A percentile compares a stretch with the other conserved stretches of the same genome.
phyloP scores from a whole-genome alignment of 2,888 invertebrate species.

The Scaptodrosophila latifasciaeformis region DNA sequence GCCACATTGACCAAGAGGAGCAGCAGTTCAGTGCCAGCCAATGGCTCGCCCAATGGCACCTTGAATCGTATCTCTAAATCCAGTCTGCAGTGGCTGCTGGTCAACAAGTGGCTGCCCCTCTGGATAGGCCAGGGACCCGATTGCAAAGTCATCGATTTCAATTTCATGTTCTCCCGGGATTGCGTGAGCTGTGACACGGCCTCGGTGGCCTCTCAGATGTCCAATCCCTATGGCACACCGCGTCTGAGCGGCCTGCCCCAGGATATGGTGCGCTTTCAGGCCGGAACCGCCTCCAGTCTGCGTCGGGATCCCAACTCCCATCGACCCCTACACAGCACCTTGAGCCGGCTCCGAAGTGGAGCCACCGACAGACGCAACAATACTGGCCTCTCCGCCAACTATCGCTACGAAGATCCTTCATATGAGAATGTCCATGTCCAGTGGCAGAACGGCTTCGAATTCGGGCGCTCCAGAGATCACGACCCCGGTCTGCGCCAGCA shows the following conservation, averaged over 20 bases:
- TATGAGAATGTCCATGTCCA: slow-evolving; percentile 75
- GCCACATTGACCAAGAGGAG: slow-evolving; percentile 50
- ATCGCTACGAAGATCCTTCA: slow-evolving; percentile 72
- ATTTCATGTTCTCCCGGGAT: slow-evolving; percentile 76
- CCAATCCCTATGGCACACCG: slow-evolving; percentile 67
- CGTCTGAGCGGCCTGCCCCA: slow-evolving; percentile 66
- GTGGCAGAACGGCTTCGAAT: slow-evolving; percentile 75
- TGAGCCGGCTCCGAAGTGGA: slow-evolving; percentile 67
- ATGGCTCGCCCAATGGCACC: slow-evolving; percentile 54
- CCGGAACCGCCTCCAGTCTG: slow-evolving; percentile 32
- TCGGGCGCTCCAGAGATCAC: slow-evolving; percentile 72
- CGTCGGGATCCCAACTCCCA: slow-evolving; percentile 56
- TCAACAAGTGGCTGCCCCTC: slow-evolving; percentile 81
- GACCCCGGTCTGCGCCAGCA: slow-evolving; percentile 33
- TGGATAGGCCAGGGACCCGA: slow-evolving; percentile 79
- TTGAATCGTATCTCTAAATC: slow-evolving; percentile 78
- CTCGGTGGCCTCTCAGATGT: slow-evolving; percentile 62
- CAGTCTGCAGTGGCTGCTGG: slow-evolving; percentile 80
- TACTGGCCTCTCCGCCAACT: slow-evolving; percentile 18
- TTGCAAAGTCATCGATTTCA: slow-evolving; percentile 77
- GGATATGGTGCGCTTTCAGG: slow-evolving; percentile 73
- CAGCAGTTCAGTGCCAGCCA: slow-evolving; percentile 18
- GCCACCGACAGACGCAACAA: not conserved
- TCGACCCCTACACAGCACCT: slow-evolving; percentile 69
- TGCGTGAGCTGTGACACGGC: slow-evolving; percentile 73